Conservation (phyloP, 2,113 vertebrate genomes). For the Hystrix cristata region DNA sequence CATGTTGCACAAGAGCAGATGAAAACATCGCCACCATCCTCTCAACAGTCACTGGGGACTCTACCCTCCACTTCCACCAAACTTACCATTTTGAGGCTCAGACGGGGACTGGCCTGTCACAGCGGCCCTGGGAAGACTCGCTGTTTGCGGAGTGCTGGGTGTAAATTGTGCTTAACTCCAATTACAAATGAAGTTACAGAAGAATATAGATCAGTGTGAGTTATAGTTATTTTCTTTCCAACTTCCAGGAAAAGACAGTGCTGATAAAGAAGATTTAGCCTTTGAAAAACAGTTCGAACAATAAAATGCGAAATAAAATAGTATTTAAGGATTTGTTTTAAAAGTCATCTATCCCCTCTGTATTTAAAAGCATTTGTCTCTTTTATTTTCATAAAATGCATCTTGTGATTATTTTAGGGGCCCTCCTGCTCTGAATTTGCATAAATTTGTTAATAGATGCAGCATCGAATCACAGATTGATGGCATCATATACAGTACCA, state of each 20-base stretch:
- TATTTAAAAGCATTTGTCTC: neutral
- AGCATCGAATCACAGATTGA: neutral
- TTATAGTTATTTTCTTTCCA: neutral
- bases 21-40: neutral
- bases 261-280: neutral
- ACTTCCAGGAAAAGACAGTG: neutral
- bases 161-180: neutral
- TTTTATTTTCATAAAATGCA: slow-evolving; percentile 49
- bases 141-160: neutral
- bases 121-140: no score
- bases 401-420: slow-evolving; percentile 15
- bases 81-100: neutral
- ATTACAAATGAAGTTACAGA: neutral
- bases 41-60: neutral
- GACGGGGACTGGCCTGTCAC: neutral
- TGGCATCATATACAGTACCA: neutral
- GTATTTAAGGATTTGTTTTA: neutral
- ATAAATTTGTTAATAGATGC: neutral
- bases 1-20: neutral
- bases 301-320: slow-evolving; percentile 35
- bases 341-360: neutral
- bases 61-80: neutral
- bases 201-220: neutral
- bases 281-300: slow-evolving; percentile 6
- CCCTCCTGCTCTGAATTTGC: neutral